Percentiles rank a stretch among this genome's conserved stretches.
Conservation (phyloP, 2,113 vertebrate species). For the Corvus hawaiiensis region DNA sequence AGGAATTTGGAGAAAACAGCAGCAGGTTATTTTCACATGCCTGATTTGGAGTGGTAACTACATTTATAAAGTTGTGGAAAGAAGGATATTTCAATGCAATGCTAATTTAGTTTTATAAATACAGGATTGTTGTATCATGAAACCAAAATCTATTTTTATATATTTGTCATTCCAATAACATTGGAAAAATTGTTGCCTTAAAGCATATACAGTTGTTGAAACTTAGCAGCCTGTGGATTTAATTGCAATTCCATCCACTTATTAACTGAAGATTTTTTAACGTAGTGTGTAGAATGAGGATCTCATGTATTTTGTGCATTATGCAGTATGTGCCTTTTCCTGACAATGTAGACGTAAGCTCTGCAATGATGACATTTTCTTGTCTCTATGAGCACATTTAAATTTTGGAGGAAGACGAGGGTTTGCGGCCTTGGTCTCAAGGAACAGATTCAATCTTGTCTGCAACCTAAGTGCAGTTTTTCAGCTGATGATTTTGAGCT, state of each 20-base stretch:
- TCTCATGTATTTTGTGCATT: not conserved
- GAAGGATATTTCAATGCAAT: not conserved
- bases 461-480: not conserved
- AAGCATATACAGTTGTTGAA: not conserved
- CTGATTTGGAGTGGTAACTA: not conserved
- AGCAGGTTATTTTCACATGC: not conserved
- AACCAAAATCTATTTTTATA: not conserved
- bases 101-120: slow-evolving; percentile 14
- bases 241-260: not conserved
- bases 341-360: not conserved
- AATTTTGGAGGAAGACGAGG: not conserved
- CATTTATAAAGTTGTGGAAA: not conserved
- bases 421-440: not conserved
- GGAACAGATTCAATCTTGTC: not conserved
- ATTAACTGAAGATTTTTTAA: not conserved
- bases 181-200: not conserved
- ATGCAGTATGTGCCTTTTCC: not conserved
- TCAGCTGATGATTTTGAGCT: not conserved
- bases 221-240: not conserved
- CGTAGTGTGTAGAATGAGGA: not conserved
- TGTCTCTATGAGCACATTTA: not conserved
- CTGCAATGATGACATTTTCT: not conserved
- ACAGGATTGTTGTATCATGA: not conserved
- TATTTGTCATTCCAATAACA: not conserved
- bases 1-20: not conserved